Evolutionary conservation across 2,797 vertebrate genomes (phyloP).

Genomic region (Borostomias antarcticus): DNA sequence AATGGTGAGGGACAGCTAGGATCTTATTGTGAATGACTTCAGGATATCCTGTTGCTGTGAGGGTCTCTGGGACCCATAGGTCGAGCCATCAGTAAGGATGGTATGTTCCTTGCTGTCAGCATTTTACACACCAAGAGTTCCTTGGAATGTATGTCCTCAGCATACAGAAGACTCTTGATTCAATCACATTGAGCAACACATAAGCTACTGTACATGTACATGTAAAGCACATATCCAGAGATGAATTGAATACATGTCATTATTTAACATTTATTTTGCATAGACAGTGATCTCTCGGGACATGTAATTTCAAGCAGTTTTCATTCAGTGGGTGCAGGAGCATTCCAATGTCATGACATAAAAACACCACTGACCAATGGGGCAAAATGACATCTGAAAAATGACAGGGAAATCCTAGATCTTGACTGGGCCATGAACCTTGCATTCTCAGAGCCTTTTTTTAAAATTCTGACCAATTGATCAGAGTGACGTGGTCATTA

Average conservation of each 20-base stretch:
- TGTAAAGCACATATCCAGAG: too few species aligned
- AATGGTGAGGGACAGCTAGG: slow-evolving; percentile 43
- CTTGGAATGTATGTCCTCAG: slow-evolving; percentile 40
- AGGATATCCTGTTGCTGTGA: slow-evolving; percentile 52
- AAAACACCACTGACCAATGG: background rate
- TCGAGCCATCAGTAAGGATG: slow-evolving; percentile 61
- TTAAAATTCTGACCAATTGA: slow-evolving; percentile 13
- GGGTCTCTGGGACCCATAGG: slow-evolving; percentile 56
- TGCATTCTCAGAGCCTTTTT: slow-evolving; percentile 8
- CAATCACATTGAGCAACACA: slow-evolving; percentile 17
- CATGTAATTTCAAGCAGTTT: too few species aligned
- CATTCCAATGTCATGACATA: background rate
- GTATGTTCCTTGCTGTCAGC: slow-evolving; percentile 64
- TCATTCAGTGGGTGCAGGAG: too few species aligned
- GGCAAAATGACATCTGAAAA: background rate
- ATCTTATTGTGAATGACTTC: slow-evolving; percentile 42
- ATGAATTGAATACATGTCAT: too few species aligned
- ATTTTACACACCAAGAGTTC: slow-evolving; percentile 51
- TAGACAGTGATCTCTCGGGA: too few species aligned
- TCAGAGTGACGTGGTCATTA: slow-evolving; percentile 40
- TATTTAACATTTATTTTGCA: too few species aligned
- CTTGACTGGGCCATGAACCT: background rate
- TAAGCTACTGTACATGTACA: too few species aligned
- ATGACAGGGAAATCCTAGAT: slow-evolving; percentile 7
- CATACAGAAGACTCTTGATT: slow-evolving; percentile 20